phyloP scores from a whole-genome alignment of 2,797 vertebrate genomes.

The Macroramphosus scolopax region DNA sequence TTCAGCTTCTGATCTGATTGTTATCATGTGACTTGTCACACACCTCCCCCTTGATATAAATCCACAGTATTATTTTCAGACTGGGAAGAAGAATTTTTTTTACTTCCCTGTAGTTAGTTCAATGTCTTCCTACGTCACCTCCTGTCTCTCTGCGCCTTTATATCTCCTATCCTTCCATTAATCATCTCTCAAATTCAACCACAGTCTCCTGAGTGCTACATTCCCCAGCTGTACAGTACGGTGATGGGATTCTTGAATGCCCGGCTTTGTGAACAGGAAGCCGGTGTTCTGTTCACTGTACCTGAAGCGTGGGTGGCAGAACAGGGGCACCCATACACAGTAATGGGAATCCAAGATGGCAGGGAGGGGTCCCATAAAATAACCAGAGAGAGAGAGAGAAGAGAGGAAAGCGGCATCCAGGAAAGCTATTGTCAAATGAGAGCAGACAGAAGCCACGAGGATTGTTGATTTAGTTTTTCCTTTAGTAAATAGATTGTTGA shows the following conservation, averaged over 20 bases:
- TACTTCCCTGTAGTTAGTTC: constrained; percentile 1
- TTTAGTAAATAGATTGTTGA: constrained; percentile 64
- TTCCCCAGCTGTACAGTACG: constrained; percentile 29
- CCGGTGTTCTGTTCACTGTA: constrained; percentile 63
- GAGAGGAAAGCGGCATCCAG: constrained; percentile 40
- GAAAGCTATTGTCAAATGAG: constrained; percentile 59
- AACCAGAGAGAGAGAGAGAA: constrained; percentile 38
- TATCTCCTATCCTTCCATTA: constrained; percentile 30
- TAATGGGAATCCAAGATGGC: constrained; percentile 77
- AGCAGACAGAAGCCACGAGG: constrained; percentile 57
- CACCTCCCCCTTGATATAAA: constrained; percentile 60
- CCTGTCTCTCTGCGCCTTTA: constrained; percentile 4
- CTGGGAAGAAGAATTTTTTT: constrained; percentile 24
- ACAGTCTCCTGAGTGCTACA: no score
- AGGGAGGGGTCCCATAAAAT: constrained; percentile 73
- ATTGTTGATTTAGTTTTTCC: constrained; percentile 65
- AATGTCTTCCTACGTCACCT: background rate
- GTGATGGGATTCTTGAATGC: constrained; percentile 48
- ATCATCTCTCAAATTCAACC: constrained; percentile 17
- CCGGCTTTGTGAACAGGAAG: constrained; percentile 79
- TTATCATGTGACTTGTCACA: constrained; percentile 70
- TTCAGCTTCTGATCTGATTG: constrained; percentile 77
- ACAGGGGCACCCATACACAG: constrained; percentile 67
- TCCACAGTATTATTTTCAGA: constrained; percentile 60
- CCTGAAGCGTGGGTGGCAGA: constrained; percentile 73